Evolutionary conservation across 2,797 vertebrate species (phyloP), one percentile per base, ranked within the genome.

Genomic region (Hippoglossus hippoglossus): DNA sequence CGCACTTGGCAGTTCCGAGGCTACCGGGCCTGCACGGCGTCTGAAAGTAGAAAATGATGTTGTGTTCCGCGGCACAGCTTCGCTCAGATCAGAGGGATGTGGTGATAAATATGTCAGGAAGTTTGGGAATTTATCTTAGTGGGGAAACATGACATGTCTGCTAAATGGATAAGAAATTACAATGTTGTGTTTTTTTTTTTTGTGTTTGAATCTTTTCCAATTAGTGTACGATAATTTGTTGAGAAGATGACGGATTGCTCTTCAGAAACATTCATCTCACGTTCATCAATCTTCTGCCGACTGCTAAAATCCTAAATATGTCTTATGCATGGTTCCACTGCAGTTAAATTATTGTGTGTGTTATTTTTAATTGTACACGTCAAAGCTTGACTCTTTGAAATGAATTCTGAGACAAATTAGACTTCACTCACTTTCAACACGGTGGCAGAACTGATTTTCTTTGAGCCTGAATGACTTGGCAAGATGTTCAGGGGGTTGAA

Each of bases 71-170:
- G 51, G 67, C 67, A 39, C 62, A 34, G 67, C 26, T 62, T 81
- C 18, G 1, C 51, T 75, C 59, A 34, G 66, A 80, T 82, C 61
- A 63, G 44, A 73, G 55, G 63, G 52, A 76, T 68, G 18, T 10
- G 46, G 41, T 44, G 78, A 83, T 84, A 75, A 83, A 83, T 73
- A 71, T 79, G 74, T 75, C 87, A 67, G 75, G 49, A 21, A 63
- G 26, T 79, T 73, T 53, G 57, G 54, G 58, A 65, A 49, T 71
- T 76, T 57, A 59, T 63, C 68, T 51, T 4, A 12, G 18, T 25
- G 3, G 12, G n/a, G 7, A 68, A 58, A 71, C 4, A 16, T 22
- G 8, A 50, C 41, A 4, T 71, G 52, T 66, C 25, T 68, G 53
- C 59, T 9, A 12, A 61, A 44, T 56, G 50, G 39, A 71, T 3